Conservation (phyloP, 2,113 vertebrate genomes). For the Dipodomys stephensi region DNA sequence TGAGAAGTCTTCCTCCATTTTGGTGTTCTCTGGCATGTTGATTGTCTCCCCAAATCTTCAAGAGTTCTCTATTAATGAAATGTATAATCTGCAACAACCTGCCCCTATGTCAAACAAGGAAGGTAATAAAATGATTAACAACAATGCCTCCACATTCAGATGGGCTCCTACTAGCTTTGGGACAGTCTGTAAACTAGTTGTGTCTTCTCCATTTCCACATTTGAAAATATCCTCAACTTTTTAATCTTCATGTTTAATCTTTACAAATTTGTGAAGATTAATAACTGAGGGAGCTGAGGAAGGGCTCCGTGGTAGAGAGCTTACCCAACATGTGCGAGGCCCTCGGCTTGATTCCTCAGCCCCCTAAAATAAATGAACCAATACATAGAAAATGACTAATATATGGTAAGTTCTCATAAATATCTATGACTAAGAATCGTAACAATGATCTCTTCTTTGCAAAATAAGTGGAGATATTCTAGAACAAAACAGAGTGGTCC, state of each 20-base stretch:
- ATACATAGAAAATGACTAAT: not conserved
- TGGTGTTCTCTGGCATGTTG: not conserved
- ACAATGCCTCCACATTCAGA: not conserved
- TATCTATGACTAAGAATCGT: slow-evolving; percentile 36
- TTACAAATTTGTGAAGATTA: not conserved
- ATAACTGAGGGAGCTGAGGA: not conserved
- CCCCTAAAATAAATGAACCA: not conserved
- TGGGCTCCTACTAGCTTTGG: not conserved
- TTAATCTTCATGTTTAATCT: no score
- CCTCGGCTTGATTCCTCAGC: no score
- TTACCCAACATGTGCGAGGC: no score
- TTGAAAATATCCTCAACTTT: not conserved
- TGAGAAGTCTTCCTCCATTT: not conserved
- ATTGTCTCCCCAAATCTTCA: not conserved
- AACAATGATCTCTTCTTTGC: slow-evolving; percentile 3
- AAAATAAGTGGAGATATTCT: not conserved
- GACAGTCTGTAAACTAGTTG: not conserved
- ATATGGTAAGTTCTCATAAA: slow-evolving; percentile 35
- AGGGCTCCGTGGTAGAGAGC: no score
- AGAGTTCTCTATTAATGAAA: slow-evolving; percentile 22
- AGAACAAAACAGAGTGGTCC: slow-evolving; percentile 11
- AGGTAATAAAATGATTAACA: not conserved
- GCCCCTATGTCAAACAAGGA: not conserved
- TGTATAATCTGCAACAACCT: not conserved
- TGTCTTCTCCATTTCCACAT: not conserved